These are phyloP conservation scores for Syrphus vitripennis DNA, from an alignment of 2,888 invertebrate species.

Conservation along the genomic window DNA sequence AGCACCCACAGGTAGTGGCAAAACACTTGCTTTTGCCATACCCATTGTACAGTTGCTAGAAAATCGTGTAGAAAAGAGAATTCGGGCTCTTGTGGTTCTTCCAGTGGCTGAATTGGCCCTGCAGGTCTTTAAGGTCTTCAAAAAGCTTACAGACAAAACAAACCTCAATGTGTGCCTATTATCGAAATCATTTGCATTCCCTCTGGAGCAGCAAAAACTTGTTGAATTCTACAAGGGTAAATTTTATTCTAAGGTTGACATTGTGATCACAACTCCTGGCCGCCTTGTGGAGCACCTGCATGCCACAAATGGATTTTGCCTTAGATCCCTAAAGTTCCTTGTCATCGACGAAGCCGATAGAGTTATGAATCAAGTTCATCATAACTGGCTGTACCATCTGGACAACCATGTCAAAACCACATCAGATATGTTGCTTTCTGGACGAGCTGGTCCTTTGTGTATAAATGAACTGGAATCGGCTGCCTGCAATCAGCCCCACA, in stretches of 20 bases:
- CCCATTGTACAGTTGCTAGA: constrained; percentile 91
- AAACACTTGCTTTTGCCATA: constrained; percentile 96
- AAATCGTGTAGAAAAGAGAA: constrained; percentile 84
- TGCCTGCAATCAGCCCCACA: constrained; percentile 85
- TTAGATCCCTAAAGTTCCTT: constrained; percentile 88
- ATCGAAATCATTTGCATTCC: constrained; percentile 86
- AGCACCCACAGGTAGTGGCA: constrained; percentile 98
- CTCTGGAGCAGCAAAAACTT: constrained; percentile 86
- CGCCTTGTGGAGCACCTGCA: constrained; percentile 95
- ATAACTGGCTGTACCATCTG: constrained; percentile 93
- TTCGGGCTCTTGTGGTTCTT: constrained; percentile 93
- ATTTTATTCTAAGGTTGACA: constrained; percentile 84
- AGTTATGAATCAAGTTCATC: constrained; percentile 94
- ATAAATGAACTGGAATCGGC: constrained; percentile 75
- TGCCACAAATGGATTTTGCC: constrained; percentile 89
- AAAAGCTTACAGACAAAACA: constrained; percentile 86
- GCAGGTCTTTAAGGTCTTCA: constrained; percentile 93
- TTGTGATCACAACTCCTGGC: constrained; percentile 96
- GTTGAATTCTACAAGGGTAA: constrained; percentile 82
- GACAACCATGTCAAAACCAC: constrained; percentile 85
- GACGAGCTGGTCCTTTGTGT: constrained; percentile 78
- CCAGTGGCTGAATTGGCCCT: constrained; percentile 95
- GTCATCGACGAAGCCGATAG: constrained; percentile 99
- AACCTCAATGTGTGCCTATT: constrained; percentile 87
- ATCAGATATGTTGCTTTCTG: constrained; percentile 82